phyloP scores from a whole-genome alignment of 2,113 vertebrate species.

The Mungos mungo region DNA sequence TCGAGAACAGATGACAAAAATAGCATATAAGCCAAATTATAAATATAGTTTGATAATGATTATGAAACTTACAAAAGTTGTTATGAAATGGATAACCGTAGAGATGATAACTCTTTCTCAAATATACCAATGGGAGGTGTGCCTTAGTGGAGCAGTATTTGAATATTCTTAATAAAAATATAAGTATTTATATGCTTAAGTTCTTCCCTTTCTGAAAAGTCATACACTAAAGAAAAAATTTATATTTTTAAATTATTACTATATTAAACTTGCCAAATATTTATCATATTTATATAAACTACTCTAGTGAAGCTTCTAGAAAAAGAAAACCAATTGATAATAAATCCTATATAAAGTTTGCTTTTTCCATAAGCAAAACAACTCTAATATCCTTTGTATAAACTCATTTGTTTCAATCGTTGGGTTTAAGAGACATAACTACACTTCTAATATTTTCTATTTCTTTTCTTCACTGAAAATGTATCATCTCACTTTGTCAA shows the following conservation, averaged over 20 bases:
- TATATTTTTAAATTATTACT: not conserved
- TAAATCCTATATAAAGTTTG: not conserved
- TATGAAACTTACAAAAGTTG: not conserved
- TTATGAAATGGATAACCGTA: not conserved
- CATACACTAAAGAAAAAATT: not conserved
- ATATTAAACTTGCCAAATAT: not conserved
- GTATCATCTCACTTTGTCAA: not conserved
- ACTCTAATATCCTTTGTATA: not conserved
- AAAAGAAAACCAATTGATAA: not conserved
- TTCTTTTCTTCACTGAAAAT: not conserved
- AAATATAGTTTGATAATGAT: not conserved
- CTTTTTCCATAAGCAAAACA: not conserved
- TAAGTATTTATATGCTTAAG: not conserved
- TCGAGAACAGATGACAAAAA: not conserved
- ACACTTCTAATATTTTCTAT: not conserved
- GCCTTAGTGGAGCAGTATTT: not conserved
- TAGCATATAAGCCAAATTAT: not conserved
- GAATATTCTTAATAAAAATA: not conserved
- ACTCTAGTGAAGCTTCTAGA: not conserved
- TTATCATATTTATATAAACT: not conserved
- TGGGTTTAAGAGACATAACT: not conserved
- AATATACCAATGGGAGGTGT: not conserved
- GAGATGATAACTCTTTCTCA: not conserved
- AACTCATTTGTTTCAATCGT: not conserved
- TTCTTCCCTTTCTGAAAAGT: not conserved